These are phyloP conservation scores for Tethea ocularis DNA, from an alignment of 2,888 invertebrate genomes.

Conservation along the genomic window DNA sequence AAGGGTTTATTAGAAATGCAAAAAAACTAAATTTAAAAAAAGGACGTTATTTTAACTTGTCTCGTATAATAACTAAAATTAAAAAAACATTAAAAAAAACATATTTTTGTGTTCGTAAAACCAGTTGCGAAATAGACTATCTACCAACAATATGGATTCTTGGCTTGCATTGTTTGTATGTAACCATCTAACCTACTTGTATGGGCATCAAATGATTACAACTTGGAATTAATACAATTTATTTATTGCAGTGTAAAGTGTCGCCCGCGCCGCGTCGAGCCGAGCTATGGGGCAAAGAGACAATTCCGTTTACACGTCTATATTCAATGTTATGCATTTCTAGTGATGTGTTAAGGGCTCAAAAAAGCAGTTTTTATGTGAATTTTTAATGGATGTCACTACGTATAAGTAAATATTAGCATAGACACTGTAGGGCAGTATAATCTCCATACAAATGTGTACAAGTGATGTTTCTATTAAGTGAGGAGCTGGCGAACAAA, in stretches of 20 bases:
- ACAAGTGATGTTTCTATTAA: conserved; percentile 17
- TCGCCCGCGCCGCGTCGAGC: conserved; percentile 30
- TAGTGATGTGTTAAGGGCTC: conserved; percentile 71
- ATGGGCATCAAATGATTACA: not conserved
- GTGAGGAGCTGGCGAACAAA: no score
- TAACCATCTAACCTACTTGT: not conserved
- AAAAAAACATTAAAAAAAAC: no score
- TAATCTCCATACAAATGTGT: conserved; percentile 56
- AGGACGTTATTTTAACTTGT: not conserved
- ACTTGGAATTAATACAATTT: conserved; percentile 27
- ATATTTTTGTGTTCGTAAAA: not conserved
- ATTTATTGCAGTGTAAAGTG: conserved; percentile 66
- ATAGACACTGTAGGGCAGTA: conserved; percentile 44
- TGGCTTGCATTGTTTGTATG: not conserved
- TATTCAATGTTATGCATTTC: conserved; percentile 59
- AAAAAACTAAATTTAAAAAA: no score
- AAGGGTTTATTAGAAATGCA: no score
- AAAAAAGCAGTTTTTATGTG: conserved; percentile 76
- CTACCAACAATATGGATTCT: no score
- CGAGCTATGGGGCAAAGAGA: conserved; percentile 19
- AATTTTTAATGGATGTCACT: conserved; percentile 72
- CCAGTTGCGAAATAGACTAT: not conserved
- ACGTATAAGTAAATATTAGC: conserved; percentile 44
- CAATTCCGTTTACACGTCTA: conserved; percentile 37
- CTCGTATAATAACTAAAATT: not conserved